Base-by-base conservation (phyloP, 2,113 vertebrate species). In the Murina feae region DNA sequence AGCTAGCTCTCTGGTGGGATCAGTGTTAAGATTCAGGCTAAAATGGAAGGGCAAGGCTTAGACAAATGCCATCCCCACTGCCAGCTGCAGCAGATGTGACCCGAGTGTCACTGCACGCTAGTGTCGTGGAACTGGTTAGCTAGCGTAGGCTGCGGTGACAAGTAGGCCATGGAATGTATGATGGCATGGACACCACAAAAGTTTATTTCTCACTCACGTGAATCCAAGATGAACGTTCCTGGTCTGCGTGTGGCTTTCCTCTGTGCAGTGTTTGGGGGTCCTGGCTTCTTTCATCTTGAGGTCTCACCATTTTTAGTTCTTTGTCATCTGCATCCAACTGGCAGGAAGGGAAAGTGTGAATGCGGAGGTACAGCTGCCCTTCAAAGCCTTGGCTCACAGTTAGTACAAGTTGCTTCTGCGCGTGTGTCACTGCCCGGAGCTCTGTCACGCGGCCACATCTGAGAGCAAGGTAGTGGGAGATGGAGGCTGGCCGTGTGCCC, bases 331-430 rank as follows among this genome's bases (percentile, higher is more conserved):
- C 58, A 39, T 23, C 80, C 66, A 65, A 11, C 30, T 66, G 63
- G 80, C 81, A 58, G 93, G 55, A 90, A 72, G 78, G 42, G 53
- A 84, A 89, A 42, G 51, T 47, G 51, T 78, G 85, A 60, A 32
- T 1, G 16, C 35, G 84, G 75, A 58, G 69, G 60, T 20, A 4
- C 11, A 86, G 80, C 69, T 89, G 65, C 74, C 16, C n/a, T 58
- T 68, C 16, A 63, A 51, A 37, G 63, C 79, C 66, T 72, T 53
- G 37, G 17, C 25, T 74, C 68, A 6, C 84, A 30, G 44, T 8
- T 18, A 21, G 47, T 3, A 9, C n/a, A 11, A 1, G 23, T 18
- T 1, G 20, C 68, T 69, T 51, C 72, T n/a, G 1, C 17, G 37
- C 6, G 0, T 0, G 30, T 6, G 13, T 13, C 16, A 0, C 21